Evolutionary conservation across 2,113 vertebrate species (phyloP).

Genomic region (Phylloscopus whistleri): DNA sequence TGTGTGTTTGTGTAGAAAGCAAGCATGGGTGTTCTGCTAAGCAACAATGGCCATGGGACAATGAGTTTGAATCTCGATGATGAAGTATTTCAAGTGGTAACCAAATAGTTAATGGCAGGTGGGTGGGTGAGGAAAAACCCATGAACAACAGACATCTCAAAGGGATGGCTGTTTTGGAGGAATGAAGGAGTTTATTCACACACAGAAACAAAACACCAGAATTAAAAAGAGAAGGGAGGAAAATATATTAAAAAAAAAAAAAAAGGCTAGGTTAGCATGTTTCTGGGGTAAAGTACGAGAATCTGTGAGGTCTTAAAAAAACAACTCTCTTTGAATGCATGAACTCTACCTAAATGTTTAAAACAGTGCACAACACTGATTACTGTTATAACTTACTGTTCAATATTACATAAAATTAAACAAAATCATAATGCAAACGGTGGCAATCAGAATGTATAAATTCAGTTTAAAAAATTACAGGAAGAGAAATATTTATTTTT

Average conservation of each 20-base stretch:
- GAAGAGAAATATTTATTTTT: not conserved
- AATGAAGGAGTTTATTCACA: not conserved
- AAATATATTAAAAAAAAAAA: not conserved
- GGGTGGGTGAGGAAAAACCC: not conserved
- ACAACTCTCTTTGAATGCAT: not conserved
- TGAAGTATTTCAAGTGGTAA: constrained; percentile 47
- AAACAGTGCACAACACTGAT: not conserved
- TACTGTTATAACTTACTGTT: not conserved
- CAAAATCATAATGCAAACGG: not conserved
- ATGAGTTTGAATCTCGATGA: constrained; percentile 52
- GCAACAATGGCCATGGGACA: constrained; percentile 60
- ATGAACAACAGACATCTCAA: not conserved
- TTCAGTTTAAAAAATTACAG: not conserved
- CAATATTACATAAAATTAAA: not conserved
- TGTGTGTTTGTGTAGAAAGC: constrained; percentile 65
- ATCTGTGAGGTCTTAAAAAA: not conserved
- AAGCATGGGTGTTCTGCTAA: constrained; percentile 58
- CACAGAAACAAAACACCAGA: not conserved
- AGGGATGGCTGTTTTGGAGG: not conserved
- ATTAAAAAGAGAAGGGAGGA: not conserved
- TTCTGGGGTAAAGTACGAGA: not conserved
- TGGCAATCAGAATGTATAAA: not conserved
- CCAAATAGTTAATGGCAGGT: constrained; percentile 46
- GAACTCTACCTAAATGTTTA: not conserved
- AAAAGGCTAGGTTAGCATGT: not conserved